These are phyloP conservation scores for Pelobates cultripes DNA, from an alignment of 2,797 vertebrate species.

Conservation along the genomic window DNA sequence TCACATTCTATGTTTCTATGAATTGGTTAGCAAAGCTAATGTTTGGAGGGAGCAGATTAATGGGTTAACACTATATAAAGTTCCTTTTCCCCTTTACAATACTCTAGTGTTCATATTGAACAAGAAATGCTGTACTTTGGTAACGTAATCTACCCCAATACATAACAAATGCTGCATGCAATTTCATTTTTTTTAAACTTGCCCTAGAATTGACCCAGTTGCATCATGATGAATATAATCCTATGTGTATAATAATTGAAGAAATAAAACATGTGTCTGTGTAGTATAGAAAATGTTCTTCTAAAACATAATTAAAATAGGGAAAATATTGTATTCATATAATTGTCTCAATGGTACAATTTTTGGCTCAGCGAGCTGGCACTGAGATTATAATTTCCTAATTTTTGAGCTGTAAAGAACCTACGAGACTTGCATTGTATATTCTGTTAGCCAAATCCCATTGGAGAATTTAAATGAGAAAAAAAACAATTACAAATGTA, in stretches of 20 bases:
- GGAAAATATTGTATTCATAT: slow-evolving; percentile 28
- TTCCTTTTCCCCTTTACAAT: no score
- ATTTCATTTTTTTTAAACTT: not conserved
- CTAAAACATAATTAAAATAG: slow-evolving; percentile 40
- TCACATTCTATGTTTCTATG: no score
- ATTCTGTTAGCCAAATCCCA: slow-evolving; percentile 37
- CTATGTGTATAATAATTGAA: not conserved
- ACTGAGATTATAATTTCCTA: slow-evolving; percentile 47
- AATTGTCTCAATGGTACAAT: slow-evolving; percentile 30
- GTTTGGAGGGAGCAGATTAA: no score
- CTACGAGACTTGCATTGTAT: slow-evolving; percentile 22
- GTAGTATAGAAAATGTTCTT: not conserved
- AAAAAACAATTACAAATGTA: slow-evolving; percentile 49
- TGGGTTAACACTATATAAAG: no score
- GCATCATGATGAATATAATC: not conserved
- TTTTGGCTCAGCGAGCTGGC: slow-evolving; percentile 41
- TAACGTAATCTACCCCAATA: no score
- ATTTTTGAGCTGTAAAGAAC: slow-evolving; percentile 41
- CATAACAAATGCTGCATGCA: no score
- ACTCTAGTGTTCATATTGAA: no score
- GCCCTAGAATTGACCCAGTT: not conserved
- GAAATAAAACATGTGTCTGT: not conserved
- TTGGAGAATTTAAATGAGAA: slow-evolving; percentile 35
- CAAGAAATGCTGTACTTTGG: no score
- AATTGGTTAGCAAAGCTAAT: no score